Base-by-base conservation (phyloP, 2,113 vertebrate species). In the Elephas maximus region DNA sequence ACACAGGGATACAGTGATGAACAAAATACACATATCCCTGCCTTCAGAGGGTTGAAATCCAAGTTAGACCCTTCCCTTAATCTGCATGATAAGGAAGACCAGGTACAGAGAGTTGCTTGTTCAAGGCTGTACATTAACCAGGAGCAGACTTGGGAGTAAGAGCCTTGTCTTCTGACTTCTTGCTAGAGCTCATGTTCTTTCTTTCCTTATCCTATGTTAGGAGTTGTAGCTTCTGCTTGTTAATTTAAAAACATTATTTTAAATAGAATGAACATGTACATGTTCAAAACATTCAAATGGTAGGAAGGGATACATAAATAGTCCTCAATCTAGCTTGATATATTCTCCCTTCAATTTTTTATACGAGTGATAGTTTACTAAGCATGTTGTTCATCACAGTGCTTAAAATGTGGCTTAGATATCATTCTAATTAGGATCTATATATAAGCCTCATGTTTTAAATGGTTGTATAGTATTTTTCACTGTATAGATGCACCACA, bases 111-210 rank as follows among this genome's bases (percentile, higher is more conserved):
- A 33, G n/a, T 33, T 20, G 5, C 2, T 23, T 24, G 7, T 2
- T 41, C 14, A 2, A 10, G 14, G 9, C 1, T 11, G 44, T 11
- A 14, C 28, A n/a, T 2, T 67, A 0, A 51, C 24, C 11, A 8
- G 30, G 23, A 82, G 37, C 24, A 30, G 44, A 26, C 5, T 0
- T 17, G 20, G 9, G 11, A 90, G 41, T 7, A 51, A 15, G 5
- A 45, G 23, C 60, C 41, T 30, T 12, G 9, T 45, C 28, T 57
- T 11, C 14, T 18, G 26, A 71, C 5, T 73, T 65, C 12, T 21
- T 53, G 53, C 26, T 18, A n/a, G 18, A 76, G 67, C n/a, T 53
- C 33, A 51, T 9, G 24, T 11, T 8, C 60, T 14, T 26, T 74
- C 45, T 57, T 77, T 74, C 17, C 17, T 28, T 37, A 18, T 7